Base-by-base conservation (phyloP, 1,140 invertebrate genomes). In the Cydia splendana region DNA sequence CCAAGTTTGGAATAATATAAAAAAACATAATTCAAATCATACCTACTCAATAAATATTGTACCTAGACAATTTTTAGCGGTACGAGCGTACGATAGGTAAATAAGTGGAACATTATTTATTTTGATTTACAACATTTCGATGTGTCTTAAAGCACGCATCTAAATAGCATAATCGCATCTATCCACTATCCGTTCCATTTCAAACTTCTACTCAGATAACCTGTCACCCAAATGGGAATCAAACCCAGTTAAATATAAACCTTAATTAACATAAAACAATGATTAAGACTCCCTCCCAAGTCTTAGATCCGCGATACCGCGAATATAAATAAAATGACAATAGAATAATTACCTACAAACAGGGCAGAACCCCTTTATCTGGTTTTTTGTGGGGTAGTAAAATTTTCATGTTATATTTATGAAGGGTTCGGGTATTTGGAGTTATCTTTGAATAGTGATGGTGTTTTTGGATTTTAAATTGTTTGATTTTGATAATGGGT, bases 231-330 rank as follows among this genome's bases (percentile, higher is more conserved):
- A 69, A 34, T 20, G 38, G 5, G 38, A 71, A 71, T 71, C 67
- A 71, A 71, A 71, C 30, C 34, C 51, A 18, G 51, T 62, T 48
- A 65, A 76, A 75, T 75, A 79, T 79, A 77, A 77, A 77, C 76
- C 76, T 67, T 74, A 69, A 87, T 89, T 89, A 82, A 84, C 88
- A 89, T 89, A 89, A 88, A 86, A 88, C 84, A 81, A 83, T 82
- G 85, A 83, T 89, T 88, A 85, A 84, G 86, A 85, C 84, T 86
- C 84, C 75, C 77, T 65, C 78, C 80, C 69, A 80, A 74, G 83
- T 85, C 76, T 86, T 87, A 82, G 82, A 85, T 86, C 77, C 30
- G 76, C 75, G 82, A 85, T 85, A 85, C 82, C 34, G 77, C 57
- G 76, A 80, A 84, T 86, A 86, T 87, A 86, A 88, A 88, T 86